Percentiles rank a stretch among this genome's conserved stretches.
These are phyloP conservation scores for Agriotes lineatus DNA, from an alignment of 2,888 invertebrate species.

Conservation along the genomic window DNA sequence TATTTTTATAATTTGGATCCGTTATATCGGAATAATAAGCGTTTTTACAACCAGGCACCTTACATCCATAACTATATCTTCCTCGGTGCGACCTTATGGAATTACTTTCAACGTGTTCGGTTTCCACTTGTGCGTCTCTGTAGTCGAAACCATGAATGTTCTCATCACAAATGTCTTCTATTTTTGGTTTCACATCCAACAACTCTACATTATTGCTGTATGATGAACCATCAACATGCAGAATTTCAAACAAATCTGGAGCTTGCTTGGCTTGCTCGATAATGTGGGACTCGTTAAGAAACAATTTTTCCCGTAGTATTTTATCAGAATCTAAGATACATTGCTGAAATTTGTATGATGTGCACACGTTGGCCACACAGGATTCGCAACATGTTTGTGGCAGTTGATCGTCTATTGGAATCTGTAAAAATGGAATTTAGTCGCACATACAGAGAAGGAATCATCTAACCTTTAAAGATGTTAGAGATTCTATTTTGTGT, in stretches of 20 bases:
- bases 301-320: slow-evolving; percentile 16
- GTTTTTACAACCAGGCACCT: no score
- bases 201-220: neutral
- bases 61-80: no score
- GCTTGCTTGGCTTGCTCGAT: slow-evolving; percentile 15
- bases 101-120: no score
- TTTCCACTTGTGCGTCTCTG: no score
- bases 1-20: no score
- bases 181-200: neutral
- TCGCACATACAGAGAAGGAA: neutral
- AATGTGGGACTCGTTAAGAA: neutral
- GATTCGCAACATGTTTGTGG: slow-evolving; percentile 55
- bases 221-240: neutral
- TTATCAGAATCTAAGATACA: slow-evolving; percentile 56
- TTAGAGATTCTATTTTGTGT: slow-evolving; percentile 56
- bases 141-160: no score
- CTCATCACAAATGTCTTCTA: neutral
- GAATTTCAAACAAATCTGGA: slow-evolving; percentile 16
- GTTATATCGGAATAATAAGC: no score
- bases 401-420: slow-evolving; percentile 54
- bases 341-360: slow-evolving; percentile 53
- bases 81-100: no score
- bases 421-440: slow-evolving; percentile 48
- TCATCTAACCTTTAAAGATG: slow-evolving; percentile 55
- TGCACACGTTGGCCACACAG: slow-evolving; percentile 56